Evolutionary conservation across 2,113 vertebrate species (phyloP), one percentile per base, ranked within the genome.

Genomic region (Cercopithecus mona): DNA sequence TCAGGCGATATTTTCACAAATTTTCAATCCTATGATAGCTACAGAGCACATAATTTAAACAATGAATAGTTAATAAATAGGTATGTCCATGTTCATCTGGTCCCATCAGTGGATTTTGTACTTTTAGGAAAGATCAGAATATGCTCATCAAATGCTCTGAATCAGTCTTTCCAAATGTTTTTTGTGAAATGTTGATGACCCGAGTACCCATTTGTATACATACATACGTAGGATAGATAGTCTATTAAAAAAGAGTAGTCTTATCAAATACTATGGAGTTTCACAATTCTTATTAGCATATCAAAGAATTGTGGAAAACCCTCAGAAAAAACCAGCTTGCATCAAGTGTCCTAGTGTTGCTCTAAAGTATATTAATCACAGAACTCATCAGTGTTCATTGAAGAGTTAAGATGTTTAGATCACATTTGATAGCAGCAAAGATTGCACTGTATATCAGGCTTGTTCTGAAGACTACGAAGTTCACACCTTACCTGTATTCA

Each of bases 381-480:
- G 55, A 50, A 9, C 50, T 16, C 79, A n/a, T 10, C 48, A 13
- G 17, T 4, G 73, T 4, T 57, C 81, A 23, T 43, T 13, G 11
- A 5, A 64, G 83, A 68, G 55, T 55, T 25, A n/a, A 59, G 70
- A 35, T 17, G 16, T 11, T 17, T 6, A 25, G 57, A 35, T 66
- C 16, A 4, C 17, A 14, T 20, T n/a, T 38, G 86, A 25, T 3
- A 81, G 3, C 35, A 35, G 0, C 48, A 22, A 1, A 0, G 11
- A 18, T 2, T 27, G 35, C 12, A 0, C 23, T 1, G 22, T 11
- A 45, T 9, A 17, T 8, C 0, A 3, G 64, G 27, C n/a, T 43
- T 70, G 38, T 35, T 17, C 48, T 12, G n/a, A 32, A 4, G 30
- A 35, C 2, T 1, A 1, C 1, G 0, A 25, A 23, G 48, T 23